A percentile compares a stretch with the other conserved stretches of the same genome.
Evolutionary conservation across 2,888 invertebrate genomes (phyloP).

Genomic region (Drosophila nr. medialis): DNA sequence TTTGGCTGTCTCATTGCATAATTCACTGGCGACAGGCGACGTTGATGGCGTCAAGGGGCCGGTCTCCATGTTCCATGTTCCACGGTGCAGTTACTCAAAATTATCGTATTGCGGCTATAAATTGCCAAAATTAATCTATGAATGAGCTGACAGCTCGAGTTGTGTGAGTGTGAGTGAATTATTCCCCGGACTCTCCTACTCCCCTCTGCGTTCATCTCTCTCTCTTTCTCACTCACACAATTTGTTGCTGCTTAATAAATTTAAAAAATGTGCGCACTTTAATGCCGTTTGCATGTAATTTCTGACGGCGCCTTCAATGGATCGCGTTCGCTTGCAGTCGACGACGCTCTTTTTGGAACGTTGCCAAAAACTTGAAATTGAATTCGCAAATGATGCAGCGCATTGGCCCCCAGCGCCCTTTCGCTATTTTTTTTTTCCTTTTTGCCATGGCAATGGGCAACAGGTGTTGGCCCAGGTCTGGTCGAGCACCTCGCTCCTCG

Average conservation of each 20-base stretch:
- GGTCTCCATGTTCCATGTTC: conserved; percentile 39
- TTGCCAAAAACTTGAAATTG: conserved; percentile 79
- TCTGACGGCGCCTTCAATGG: conserved; percentile 61
- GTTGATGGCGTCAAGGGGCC: conserved; percentile 30
- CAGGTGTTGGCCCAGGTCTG: conserved; percentile 55
- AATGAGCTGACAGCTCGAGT: conserved; percentile 67
- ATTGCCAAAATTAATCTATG: conserved; percentile 80
- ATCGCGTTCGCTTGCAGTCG: conserved; percentile 36
- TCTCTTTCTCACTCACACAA: neutral
- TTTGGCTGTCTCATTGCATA: conserved; percentile 59
- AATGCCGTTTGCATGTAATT: conserved; percentile 66
- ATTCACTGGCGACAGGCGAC: conserved; percentile 55
- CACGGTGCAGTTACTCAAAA: conserved; percentile 71
- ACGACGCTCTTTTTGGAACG: conserved; percentile 57
- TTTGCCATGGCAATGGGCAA: conserved; percentile 50
- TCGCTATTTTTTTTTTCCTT: conserved; percentile 30
- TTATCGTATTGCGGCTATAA: conserved; percentile 67
- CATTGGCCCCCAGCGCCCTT: conserved; percentile 51
- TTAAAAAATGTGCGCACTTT: conserved; percentile 62
- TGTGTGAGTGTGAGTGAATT: conserved; percentile 5
- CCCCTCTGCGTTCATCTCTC: neutral
- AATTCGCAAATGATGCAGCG: conserved; percentile 74
- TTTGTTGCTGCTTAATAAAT: conserved; percentile 63
- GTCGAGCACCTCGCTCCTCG: neutral
- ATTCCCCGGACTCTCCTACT: neutral